Conservation (phyloP, 2,797 vertebrate species). For the Ptychadena robeensis region DNA sequence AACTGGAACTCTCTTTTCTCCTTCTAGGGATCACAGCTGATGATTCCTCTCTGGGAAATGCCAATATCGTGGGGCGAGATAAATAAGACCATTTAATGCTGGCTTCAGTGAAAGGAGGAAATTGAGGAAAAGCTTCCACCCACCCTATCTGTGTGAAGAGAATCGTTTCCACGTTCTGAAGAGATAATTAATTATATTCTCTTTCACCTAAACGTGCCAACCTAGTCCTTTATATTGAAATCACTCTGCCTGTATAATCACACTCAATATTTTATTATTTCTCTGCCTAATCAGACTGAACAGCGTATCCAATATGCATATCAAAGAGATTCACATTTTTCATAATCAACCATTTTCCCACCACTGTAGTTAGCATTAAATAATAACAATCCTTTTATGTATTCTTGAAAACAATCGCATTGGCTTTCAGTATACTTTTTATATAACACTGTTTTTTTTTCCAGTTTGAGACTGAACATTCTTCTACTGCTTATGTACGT, state of each 20-base stretch:
- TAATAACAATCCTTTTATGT: slow-evolving; percentile 19
- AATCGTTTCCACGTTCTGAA: background rate
- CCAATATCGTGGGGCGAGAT: background rate
- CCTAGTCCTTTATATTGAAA: slow-evolving; percentile 15
- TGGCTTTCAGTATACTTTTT: background rate
- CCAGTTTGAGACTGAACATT: background rate
- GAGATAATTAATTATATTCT: slow-evolving; percentile 1
- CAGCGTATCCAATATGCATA: slow-evolving; percentile 5
- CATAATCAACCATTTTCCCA: background rate
- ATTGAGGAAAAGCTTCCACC: slow-evolving; percentile 1
- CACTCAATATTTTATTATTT: slow-evolving; percentile 5
- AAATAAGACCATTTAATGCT: background rate
- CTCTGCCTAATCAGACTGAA: background rate
- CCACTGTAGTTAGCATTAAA: background rate
- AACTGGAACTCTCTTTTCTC: background rate
- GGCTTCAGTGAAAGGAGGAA: background rate
- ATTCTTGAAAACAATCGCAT: background rate
- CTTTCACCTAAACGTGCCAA: background rate
- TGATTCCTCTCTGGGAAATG: background rate
- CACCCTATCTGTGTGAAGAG: background rate
- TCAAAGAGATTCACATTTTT: background rate
- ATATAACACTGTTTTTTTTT: background rate
- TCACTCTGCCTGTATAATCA: background rate
- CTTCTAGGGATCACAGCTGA: slow-evolving; percentile 37
- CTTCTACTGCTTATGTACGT: background rate